phyloP scores from a whole-genome alignment of 2,113 vertebrate genomes.

The Entomyzon cyanotis region DNA sequence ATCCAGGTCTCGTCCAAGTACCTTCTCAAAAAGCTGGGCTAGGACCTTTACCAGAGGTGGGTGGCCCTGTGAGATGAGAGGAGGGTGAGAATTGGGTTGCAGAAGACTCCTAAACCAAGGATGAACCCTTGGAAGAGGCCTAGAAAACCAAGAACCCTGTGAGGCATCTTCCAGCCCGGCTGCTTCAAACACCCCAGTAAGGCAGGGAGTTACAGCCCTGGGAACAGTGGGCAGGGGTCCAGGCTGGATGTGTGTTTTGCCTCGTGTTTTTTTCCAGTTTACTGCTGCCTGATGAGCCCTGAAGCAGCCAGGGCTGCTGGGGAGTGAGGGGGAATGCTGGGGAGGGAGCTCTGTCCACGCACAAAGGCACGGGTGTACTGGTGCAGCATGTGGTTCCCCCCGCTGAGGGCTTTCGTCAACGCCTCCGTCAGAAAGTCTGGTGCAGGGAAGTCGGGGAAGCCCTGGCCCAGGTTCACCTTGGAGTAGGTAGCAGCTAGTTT shows the following conservation, averaged over 20 bases:
- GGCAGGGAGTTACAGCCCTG: neutral
- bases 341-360: constrained; percentile 48
- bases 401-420: constrained; percentile 70
- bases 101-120: neutral
- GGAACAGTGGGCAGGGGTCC: fast-evolving
- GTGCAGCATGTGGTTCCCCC: constrained; percentile 79
- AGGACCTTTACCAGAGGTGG: constrained; percentile 84
- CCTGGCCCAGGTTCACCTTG: constrained; percentile 90
- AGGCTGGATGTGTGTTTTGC: neutral
- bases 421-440: constrained; percentile 85
- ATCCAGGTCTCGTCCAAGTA: constrained; percentile 83
- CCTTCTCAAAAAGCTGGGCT: constrained; percentile 84
- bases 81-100: neutral
- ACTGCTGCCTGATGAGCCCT: neutral
- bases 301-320: neutral
- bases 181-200: neutral
- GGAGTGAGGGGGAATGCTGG: neutral
- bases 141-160: neutral
- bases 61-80: constrained; percentile 81
- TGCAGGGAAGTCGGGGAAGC: constrained; percentile 90
- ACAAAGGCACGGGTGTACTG: constrained; percentile 94
- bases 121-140: neutral
- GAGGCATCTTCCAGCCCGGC: neutral
- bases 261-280: neutral
- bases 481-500: constrained; percentile 79